phyloP scores from a whole-genome alignment of 2,113 vertebrate genomes.

The Hemichromis elongatus region DNA sequence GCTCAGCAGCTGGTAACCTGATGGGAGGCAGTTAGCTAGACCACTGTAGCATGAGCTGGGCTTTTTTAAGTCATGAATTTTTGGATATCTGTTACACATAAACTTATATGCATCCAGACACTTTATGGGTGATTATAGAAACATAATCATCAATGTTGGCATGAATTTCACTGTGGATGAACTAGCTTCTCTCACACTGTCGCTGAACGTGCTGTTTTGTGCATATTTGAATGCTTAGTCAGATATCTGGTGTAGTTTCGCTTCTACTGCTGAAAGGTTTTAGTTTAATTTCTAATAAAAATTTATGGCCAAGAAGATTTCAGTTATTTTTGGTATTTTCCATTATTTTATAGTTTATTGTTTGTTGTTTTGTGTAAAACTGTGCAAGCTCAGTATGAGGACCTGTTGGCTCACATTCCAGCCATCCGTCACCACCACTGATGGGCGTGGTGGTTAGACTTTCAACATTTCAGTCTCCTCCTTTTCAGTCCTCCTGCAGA shows the following conservation, averaged over 20 bases:
- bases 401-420: background rate
- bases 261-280: background rate
- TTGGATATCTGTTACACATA: background rate
- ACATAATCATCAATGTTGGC: background rate
- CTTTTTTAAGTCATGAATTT: background rate
- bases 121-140: background rate
- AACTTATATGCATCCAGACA: background rate
- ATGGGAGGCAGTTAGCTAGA: background rate
- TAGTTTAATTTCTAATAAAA: background rate
- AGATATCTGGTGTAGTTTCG: background rate
- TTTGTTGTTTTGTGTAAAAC: background rate
- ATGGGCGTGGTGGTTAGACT: background rate
- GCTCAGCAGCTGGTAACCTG: background rate
- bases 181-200: background rate
- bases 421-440: background rate
- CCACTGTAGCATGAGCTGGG: background rate
- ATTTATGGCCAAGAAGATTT: background rate
- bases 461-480: background rate
- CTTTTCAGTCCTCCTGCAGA: background rate
- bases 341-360: background rate
- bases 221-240: background rate
- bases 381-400: background rate
- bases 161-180: background rate
- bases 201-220: background rate
- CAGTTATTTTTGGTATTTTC: background rate